Evolutionary conservation across 2,888 invertebrate genomes (phyloP).

Genomic region (Drosophila hamatofila): DNA sequence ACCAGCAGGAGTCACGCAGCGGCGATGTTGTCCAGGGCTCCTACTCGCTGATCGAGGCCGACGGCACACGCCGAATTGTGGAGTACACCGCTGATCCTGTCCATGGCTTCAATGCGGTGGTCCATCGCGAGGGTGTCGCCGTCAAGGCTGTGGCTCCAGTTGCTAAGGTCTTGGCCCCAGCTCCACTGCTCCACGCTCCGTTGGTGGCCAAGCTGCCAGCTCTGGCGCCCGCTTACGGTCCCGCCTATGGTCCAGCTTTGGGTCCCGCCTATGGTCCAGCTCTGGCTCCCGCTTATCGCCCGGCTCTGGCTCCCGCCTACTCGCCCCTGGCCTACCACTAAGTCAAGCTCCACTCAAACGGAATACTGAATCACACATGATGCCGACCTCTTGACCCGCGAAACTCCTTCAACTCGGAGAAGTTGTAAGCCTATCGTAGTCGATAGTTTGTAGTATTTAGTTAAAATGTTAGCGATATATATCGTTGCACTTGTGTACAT

Average conservation of each 20-base stretch:
- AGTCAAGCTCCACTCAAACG: conserved; percentile 32
- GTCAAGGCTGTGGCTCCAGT: conserved; percentile 84
- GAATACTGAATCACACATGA: conserved; percentile 20
- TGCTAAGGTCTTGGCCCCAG: conserved; percentile 79
- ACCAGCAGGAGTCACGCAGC: conserved; percentile 86
- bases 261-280: conserved; percentile 29
- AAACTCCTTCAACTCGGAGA: conserved; percentile 50
- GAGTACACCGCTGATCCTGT: conserved; percentile 87
- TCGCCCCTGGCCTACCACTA: conserved; percentile 68
- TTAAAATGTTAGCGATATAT: conserved; percentile 68
- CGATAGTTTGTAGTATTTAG: conserved; percentile 76
- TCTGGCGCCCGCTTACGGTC: conserved; percentile 42
- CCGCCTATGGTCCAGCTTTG: conserved; percentile 23
- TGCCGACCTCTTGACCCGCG: conserved; percentile 66
- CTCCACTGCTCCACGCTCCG: conserved; percentile 72
- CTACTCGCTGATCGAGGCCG: conserved; percentile 87
- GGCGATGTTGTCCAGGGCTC: conserved; percentile 87
- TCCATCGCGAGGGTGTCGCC: conserved; percentile 86
- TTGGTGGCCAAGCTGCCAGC: conserved; percentile 70
- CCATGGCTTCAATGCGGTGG: conserved; percentile 87
- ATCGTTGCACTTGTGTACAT: conserved; percentile 68
- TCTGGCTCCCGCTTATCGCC: conserved; percentile 44
- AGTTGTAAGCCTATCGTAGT: conserved; percentile 58
- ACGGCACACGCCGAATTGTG: conserved; percentile 87
- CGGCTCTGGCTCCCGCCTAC: conserved; percentile 55